Conservation (phyloP, 2,113 vertebrate species). For the Syngnathus typhle region DNA sequence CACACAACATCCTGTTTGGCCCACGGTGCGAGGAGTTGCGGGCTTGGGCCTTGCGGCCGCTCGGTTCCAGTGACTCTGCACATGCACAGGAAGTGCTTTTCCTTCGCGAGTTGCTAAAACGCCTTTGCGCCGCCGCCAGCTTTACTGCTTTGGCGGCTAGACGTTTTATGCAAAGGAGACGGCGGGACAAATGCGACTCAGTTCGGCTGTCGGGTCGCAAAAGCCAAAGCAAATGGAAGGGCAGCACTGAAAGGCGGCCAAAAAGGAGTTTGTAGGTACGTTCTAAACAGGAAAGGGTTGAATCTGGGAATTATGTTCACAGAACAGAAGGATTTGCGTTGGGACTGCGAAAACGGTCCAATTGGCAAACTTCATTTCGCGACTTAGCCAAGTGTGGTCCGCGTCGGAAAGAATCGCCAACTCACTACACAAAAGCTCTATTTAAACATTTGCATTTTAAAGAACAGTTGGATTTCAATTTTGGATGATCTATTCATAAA, state of each 20-base stretch:
- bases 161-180: background rate
- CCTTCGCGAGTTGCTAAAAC: conserved; percentile 24
- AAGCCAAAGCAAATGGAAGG: conserved; percentile 48
- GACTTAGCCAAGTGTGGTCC: background rate
- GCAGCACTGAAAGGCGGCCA: conserved; percentile 11
- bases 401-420: background rate
- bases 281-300: background rate
- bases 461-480: too few relatives aligned
- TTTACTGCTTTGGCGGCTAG: conserved; percentile 7
- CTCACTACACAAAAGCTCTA: too few relatives aligned
- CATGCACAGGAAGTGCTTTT: conserved; percentile 17
- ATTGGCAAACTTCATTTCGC: background rate
- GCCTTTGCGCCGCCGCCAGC: background rate
- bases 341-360: background rate
- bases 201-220: conserved; percentile 12
- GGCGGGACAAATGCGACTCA: conserved; percentile 14
- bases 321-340: background rate
- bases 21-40: background rate
- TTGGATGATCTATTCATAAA: too few relatives aligned
- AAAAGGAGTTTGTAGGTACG: conserved; percentile 1
- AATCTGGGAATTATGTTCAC: background rate
- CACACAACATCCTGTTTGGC: conserved; percentile 15
- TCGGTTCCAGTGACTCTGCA: conserved; percentile 28
- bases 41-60: conserved; percentile 9
- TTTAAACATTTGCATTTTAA: background rate